Conservation (phyloP, 2,888 invertebrate genomes). For the Athetis lepigone region DNA sequence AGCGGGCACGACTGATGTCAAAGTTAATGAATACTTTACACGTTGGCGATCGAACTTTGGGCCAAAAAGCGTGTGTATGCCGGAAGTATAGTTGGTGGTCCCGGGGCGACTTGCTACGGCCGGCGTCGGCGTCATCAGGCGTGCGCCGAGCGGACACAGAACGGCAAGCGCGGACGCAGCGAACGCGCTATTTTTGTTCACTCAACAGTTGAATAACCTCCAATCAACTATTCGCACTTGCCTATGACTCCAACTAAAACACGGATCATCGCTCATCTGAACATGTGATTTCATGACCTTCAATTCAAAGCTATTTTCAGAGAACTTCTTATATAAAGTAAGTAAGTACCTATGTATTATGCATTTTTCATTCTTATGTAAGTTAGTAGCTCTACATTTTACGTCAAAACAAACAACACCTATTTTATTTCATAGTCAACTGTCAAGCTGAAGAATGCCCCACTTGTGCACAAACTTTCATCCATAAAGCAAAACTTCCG, state of each 20-base stretch:
- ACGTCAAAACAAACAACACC: neutral
- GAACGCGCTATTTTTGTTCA: conserved; percentile 87
- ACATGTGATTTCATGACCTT: conserved; percentile 63
- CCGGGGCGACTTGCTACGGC: conserved; percentile 67
- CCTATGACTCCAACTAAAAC: conserved; percentile 77
- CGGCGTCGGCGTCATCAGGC: conserved; percentile 66
- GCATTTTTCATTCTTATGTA: conserved; percentile 10
- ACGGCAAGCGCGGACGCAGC: conserved; percentile 76
- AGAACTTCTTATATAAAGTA: conserved; percentile 6
- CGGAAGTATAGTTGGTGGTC: conserved; percentile 79
- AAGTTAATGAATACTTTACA: conserved; percentile 54
- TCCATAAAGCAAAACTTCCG: conserved; percentile 41
- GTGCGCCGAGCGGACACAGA: conserved; percentile 68
- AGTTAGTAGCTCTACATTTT: neutral
- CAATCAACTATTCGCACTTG: conserved; percentile 90
- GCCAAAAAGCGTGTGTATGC: conserved; percentile 77
- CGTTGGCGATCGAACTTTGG: conserved; percentile 67
- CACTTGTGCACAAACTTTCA: conserved; percentile 68
- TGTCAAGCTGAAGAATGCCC: conserved; percentile 55
- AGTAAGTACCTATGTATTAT: conserved; percentile 1
- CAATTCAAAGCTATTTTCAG: conserved; percentile 33
- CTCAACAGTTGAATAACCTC: conserved; percentile 90
- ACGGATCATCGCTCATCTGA: conserved; percentile 67
- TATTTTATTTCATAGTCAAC: conserved; percentile 24
- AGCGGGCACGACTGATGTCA: conserved; percentile 41